phyloP scores from a whole-genome alignment of 2,888 invertebrate species.

The Mallateleia sp. region DNA sequence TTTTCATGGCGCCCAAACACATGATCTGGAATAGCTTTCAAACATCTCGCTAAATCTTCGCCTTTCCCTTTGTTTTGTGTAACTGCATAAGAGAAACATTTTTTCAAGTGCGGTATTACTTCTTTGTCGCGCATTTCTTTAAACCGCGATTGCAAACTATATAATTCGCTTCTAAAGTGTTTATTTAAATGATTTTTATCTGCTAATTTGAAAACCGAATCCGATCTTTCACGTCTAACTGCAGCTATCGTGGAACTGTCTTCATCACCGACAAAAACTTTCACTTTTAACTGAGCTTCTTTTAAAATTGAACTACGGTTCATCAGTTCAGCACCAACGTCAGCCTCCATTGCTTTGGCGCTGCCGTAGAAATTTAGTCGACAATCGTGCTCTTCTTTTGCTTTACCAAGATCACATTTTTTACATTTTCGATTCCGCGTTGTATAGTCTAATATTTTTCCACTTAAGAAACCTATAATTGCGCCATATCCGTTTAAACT shows the following conservation, averaged over 20 bases:
- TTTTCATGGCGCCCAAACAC: slow-evolving; percentile 38
- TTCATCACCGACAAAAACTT: slow-evolving; percentile 80
- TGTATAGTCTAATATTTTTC: slow-evolving; percentile 16
- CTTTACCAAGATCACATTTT: not conserved
- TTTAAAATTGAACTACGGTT: slow-evolving; percentile 76
- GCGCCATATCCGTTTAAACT: slow-evolving; percentile 29
- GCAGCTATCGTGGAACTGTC: slow-evolving; percentile 80
- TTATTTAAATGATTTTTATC: slow-evolving; percentile 39
- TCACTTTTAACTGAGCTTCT: slow-evolving; percentile 65
- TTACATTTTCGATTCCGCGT: slow-evolving; percentile 29
- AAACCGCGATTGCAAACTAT: slow-evolving; percentile 3
- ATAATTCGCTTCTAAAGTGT: slow-evolving; percentile 20
- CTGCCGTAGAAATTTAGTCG: slow-evolving; percentile 70
- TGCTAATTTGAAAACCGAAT: slow-evolving; percentile 24
- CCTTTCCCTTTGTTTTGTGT: slow-evolving; percentile 44
- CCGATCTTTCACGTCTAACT: slow-evolving; percentile 13
- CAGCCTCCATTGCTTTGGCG: slow-evolving; percentile 83
- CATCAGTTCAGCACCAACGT: slow-evolving; percentile 75
- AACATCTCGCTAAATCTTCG: no score
- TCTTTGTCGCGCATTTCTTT: slow-evolving; percentile 23
- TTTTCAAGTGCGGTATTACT: slow-evolving; percentile 52
- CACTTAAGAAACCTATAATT: slow-evolving; percentile 5
- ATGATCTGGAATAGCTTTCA: slow-evolving; percentile 42
- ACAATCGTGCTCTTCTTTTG: slow-evolving; percentile 19
- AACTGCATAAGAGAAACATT: slow-evolving; percentile 53